Percentiles rank a stretch among this genome's conserved stretches.
Evolutionary conservation across 2,888 invertebrate genomes (phyloP).

Genomic region (Halocaridina rubra): DNA sequence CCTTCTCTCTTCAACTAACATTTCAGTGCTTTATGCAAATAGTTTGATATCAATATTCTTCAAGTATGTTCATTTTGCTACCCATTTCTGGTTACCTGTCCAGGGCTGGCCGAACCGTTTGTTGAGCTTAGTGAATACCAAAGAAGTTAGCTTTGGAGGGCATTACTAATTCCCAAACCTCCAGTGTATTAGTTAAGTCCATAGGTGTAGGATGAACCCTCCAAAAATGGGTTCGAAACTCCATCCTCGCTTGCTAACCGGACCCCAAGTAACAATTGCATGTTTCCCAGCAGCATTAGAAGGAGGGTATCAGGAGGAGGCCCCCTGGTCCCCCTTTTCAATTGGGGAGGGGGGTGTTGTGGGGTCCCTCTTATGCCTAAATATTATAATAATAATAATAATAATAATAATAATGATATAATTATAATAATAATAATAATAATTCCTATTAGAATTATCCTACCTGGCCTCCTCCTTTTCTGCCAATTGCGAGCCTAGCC

Average conservation of each 20-base stretch:
- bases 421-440: too few species aligned
- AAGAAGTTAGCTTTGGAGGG: conserved; percentile 54
- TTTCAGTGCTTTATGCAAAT: conserved; percentile 10
- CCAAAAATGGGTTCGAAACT: conserved; percentile 15
- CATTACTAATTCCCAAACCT: conserved; percentile 49
- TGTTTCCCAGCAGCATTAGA: conserved; percentile 1
- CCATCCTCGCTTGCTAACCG: conserved; percentile 44
- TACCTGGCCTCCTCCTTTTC: not conserved
- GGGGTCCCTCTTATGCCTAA: conserved; percentile 19
- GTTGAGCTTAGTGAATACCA: conserved; percentile 50
- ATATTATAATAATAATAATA: too few species aligned
- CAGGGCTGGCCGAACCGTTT: conserved; percentile 63
- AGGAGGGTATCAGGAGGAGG: conserved; percentile 3
- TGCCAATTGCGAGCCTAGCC: not conserved
- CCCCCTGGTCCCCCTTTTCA: not conserved
- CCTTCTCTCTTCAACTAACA: conserved; percentile 22
- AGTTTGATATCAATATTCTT: conserved; percentile 24
- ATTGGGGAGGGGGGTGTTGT: not conserved
- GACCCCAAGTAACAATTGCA: conserved; percentile 26
- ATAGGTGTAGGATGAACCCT: conserved; percentile 42
- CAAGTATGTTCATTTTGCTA: conserved; percentile 34
- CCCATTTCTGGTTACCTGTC: conserved; percentile 34
- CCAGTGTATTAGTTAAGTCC: conserved; percentile 49
- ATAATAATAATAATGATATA: too few species aligned
- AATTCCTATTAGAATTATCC: conserved; percentile 10